phyloP scores from a whole-genome alignment of 2,797 vertebrate species.

The Cetoscarus ocellatus region DNA sequence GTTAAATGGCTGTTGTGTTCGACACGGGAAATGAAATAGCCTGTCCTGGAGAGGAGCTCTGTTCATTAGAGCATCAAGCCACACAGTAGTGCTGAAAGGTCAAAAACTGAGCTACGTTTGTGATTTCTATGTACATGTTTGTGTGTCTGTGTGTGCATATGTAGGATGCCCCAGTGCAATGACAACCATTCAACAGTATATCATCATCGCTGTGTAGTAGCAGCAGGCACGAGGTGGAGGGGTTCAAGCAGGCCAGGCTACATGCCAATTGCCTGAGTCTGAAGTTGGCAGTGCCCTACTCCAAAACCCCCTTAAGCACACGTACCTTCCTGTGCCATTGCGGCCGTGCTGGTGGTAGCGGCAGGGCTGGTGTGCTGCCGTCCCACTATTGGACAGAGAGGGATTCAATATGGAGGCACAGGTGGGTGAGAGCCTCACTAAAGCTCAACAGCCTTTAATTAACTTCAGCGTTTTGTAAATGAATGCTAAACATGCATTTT shows the following conservation, averaged over 20 bases:
- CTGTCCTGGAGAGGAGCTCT: slow-evolving; percentile 34
- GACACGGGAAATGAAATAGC: slow-evolving; percentile 52
- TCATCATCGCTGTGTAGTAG: slow-evolving; percentile 66
- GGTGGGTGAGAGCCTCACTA: slow-evolving; percentile 52
- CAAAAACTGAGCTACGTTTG: slow-evolving; percentile 37
- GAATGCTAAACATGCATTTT: slow-evolving; percentile 10
- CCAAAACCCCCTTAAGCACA: slow-evolving; percentile 69
- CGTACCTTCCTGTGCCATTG: slow-evolving; percentile 96
- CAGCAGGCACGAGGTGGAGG: slow-evolving; percentile 69
- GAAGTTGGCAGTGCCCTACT: slow-evolving; percentile 60
- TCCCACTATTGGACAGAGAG: slow-evolving; percentile 94
- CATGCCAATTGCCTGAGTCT: slow-evolving; percentile 77
- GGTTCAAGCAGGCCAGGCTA: slow-evolving; percentile 70
- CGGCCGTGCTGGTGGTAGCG: slow-evolving; percentile 93
- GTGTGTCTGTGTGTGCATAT: slow-evolving; percentile 27
- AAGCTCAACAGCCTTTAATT: slow-evolving; percentile 13
- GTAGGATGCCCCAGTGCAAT: slow-evolving; percentile 60
- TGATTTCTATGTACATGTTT: slow-evolving; percentile 34
- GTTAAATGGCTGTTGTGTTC: slow-evolving; percentile 48
- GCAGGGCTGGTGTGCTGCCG: slow-evolving; percentile 96
- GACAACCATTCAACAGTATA: slow-evolving; percentile 55
- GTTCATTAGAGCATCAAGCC: slow-evolving; percentile 43
- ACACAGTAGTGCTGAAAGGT: slow-evolving; percentile 44
- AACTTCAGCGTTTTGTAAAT: slow-evolving; percentile 1
- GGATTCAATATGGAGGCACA: slow-evolving; percentile 86